Base-by-base conservation (phyloP, 2,797 vertebrate species). In the Tragelaphus oryx region DNA sequence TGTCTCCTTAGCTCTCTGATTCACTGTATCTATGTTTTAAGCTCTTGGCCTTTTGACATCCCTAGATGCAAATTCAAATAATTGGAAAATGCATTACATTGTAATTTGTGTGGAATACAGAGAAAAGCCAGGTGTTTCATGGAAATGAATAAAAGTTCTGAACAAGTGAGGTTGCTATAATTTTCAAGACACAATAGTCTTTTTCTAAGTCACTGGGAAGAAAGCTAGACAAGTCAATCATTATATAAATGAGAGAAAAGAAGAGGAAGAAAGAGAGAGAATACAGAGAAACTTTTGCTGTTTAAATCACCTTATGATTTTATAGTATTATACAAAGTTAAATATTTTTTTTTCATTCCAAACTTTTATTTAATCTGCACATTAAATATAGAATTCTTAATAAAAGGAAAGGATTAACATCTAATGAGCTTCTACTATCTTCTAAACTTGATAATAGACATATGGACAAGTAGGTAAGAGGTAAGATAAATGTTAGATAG, bases 51-150 rank as follows among this genome's bases (percentile, higher is more conserved):
- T 95, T 95, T 76, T 26, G 8, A 82, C 8, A 88, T 86, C 54
- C 82, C 86, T 79, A 46, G 26, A 81, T 5, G 82, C 48, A 95
- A 85, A 85, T 95, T 96, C 78, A 93, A 95, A 85, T 88, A 85
- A 94, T 44, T 28, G 12, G 87, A 93, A 94, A 96, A 78, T 91
- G 90, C 54, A 92, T 60, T 85, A 87, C 17, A 26, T 57, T 87
- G 60, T 30, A 96, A 92, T 96, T 71, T 76, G 41, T 68, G 59
- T 65, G 44, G 65, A 93, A 85, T 95, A 90, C 30, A 88, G 44
- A 44, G 44, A 91, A 92, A 95, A 46, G 4, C 1, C 33, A 86
- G 37, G 3, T 41, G 33, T 91, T 97, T 94, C 41, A 65, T 78
- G 24, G 30, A 95, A 95, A 91, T 80, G n/a, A 95, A 92, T 80